Percentiles rank a stretch among this genome's conserved stretches.
Evolutionary conservation across 2,888 invertebrate species (phyloP).

Genomic region (Meta bourneti): DNA sequence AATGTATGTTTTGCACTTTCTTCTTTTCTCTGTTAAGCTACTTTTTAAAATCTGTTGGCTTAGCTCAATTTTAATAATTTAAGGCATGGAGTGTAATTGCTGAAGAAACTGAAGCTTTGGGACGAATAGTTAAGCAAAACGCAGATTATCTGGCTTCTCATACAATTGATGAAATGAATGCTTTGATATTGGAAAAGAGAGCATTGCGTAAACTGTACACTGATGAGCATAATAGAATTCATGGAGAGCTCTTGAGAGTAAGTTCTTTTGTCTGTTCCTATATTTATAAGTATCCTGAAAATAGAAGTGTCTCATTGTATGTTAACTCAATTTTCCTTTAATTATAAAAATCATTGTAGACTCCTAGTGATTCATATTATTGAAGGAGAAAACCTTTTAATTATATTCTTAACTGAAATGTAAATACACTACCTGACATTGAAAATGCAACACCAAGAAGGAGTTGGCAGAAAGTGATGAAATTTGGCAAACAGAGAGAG

Average conservation of each 20-base stretch:
- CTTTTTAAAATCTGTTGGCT: too few species aligned
- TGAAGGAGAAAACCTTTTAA: too few species aligned
- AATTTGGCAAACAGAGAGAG: too few species aligned
- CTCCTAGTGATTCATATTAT: too few species aligned
- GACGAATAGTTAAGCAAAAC: slow-evolving; percentile 90
- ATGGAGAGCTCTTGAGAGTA: slow-evolving; percentile 90
- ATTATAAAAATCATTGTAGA: not conserved
- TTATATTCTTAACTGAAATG: too few species aligned
- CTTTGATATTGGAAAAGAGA: slow-evolving; percentile 92
- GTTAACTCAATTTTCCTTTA: not conserved
- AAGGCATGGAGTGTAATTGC: slow-evolving; percentile 88
- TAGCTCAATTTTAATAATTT: slow-evolving; percentile 22
- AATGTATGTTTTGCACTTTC: too few species aligned
- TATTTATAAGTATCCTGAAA: not conserved
- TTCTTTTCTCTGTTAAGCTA: too few species aligned
- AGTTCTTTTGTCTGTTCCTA: slow-evolving; percentile 80
- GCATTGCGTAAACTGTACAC: slow-evolving; percentile 92
- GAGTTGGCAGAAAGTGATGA: too few species aligned
- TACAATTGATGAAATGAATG: slow-evolving; percentile 89
- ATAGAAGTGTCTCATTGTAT: not conserved
- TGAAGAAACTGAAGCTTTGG: slow-evolving; percentile 92
- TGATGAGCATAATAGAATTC: slow-evolving; percentile 92
- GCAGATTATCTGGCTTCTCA: slow-evolving; percentile 91
- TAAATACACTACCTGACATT: too few species aligned
- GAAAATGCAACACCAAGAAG: too few species aligned